phyloP scores from a whole-genome alignment of 2,797 vertebrate species.

The Delichon dasypus region DNA sequence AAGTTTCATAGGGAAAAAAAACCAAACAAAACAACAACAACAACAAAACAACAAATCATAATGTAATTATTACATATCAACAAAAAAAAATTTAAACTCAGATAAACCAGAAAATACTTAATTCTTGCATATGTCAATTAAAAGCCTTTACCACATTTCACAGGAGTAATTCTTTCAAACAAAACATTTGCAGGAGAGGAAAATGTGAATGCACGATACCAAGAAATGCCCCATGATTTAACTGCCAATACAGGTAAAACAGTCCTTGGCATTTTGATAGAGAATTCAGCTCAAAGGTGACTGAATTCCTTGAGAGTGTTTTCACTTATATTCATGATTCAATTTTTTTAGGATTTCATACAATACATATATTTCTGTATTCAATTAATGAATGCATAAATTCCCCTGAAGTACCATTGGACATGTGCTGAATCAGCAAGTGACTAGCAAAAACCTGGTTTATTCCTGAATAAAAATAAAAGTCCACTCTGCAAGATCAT shows the following conservation, averaged over 20 bases:
- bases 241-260: neutral
- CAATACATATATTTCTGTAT: neutral
- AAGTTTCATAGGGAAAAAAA: neutral
- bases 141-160: neutral
- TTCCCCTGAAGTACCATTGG: neutral
- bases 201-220: neutral
- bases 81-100: neutral
- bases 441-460: neutral
- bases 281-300: neutral
- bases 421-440: neutral
- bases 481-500: neutral
- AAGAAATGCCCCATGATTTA: neutral
- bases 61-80: neutral
- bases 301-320: neutral
- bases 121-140: neutral
- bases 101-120: neutral
- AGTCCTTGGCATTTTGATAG: neutral
- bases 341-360: neutral
- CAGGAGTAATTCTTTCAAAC: neutral
- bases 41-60: too few species aligned
- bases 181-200: neutral
- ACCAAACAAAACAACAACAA: too few species aligned
- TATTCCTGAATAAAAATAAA: neutral
- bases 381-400: neutral
- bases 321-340: neutral